Evolutionary conservation across 2,113 vertebrate species (phyloP).

Genomic region (Laterallus jamaicensis): DNA sequence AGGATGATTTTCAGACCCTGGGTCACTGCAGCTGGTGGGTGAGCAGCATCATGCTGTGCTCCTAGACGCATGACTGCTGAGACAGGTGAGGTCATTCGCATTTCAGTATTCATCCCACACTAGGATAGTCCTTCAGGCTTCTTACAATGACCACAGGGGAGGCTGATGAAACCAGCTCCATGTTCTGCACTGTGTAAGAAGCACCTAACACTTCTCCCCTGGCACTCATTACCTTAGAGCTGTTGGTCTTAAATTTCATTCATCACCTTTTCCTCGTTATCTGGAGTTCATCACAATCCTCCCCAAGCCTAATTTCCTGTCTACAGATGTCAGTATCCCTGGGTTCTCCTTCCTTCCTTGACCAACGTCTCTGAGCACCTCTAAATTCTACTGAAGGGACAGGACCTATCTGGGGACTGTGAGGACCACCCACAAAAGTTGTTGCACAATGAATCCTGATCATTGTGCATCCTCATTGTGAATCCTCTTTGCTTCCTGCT

Average conservation of each 20-base stretch:
- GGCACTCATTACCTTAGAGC: background rate
- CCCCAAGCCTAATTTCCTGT: background rate
- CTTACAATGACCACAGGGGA: background rate
- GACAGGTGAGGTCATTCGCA: background rate
- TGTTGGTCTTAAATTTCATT: background rate
- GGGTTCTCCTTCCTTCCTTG: background rate
- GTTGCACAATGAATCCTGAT: background rate
- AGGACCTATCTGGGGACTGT: rapidly evolving
- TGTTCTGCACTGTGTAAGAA: background rate
- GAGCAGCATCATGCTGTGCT: background rate
- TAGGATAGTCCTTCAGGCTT: background rate
- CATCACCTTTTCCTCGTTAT: background rate
- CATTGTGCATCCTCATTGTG: too few species aligned
- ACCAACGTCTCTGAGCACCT: background rate
- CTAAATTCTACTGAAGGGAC: background rate
- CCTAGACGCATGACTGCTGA: background rate
- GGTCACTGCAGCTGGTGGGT: background rate
- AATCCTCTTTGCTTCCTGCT: background rate
- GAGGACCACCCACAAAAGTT: background rate
- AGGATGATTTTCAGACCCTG: background rate
- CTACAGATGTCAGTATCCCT: background rate
- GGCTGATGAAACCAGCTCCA: background rate
- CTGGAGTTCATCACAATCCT: background rate
- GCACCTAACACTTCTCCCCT: background rate
- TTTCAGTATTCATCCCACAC: background rate